Base-by-base conservation (phyloP, 1,140 invertebrate genomes). In the Drosophila pectinifera region DNA sequence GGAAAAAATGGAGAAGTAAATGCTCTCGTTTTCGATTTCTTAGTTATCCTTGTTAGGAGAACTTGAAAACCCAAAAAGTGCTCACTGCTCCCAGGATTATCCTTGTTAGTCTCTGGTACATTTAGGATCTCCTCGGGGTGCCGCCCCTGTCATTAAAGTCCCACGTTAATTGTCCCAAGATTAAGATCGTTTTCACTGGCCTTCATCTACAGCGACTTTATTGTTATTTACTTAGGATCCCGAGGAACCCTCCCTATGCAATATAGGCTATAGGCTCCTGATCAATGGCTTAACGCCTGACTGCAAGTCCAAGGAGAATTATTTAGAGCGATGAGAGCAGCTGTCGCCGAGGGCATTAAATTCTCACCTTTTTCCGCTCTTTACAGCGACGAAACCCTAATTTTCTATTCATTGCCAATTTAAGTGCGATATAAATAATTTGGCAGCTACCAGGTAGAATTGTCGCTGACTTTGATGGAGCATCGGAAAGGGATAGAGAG, bases 381-480 rank as follows among this genome's bases (percentile, higher is more conserved):
- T 26, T 26, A 5, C 22, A 11, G 49, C 24, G 8, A 8, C 14
- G 31, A 70, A 70, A 69, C 67, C 67, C 64, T 70, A 57, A 79
- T 74, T 79, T 88, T 83, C 83, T 80, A 88, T 88, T 88, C 81
- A 88, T 88, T 88, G 83, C 70, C 76, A 88, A 89, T 89, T 89
- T 88, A 83, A 89, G 79, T 88, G 70, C 83, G 83, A 86, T 86
- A 88, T 88, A 86, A 86, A 86, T 86, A 86, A 88, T 86, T 86
- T 86, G 84, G 79, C 79, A 83, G 51, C 61, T 73, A 57, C 64
- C 83, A 88, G 83, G 83, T 88, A 88, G 79, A 64, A 53, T 26
- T 39, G 61, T 43, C 36, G 73, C 74, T 73, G 76, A 89, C 83
- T 83, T 83, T 83, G 76, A 88, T 89, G 72, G 73, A 88, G 63